Conservation (phyloP, 2,888 invertebrate genomes). For the Coenonympha glycerion region DNA sequence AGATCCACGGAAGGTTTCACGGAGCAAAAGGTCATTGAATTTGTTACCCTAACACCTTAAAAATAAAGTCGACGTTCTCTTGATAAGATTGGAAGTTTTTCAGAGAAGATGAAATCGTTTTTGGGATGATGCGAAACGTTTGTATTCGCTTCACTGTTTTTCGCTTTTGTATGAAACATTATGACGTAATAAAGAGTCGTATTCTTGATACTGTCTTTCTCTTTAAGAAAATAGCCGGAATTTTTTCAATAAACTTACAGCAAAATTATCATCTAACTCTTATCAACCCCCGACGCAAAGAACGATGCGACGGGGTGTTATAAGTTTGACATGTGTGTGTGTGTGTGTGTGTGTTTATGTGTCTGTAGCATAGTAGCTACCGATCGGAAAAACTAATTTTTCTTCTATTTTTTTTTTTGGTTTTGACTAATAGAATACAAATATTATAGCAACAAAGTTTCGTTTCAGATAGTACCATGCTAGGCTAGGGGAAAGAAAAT, state of each 20-base stretch:
- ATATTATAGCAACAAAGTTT: too few species aligned
- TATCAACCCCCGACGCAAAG: too few species aligned
- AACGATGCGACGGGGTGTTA: too few species aligned
- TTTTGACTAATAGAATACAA: too few species aligned
- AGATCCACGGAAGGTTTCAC: conserved; percentile 7
- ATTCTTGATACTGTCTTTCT: background rate
- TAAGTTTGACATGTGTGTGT: too few species aligned
- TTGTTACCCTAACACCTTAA: background rate
- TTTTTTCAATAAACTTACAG: background rate
- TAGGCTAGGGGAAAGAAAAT: too few species aligned
- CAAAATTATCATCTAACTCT: too few species aligned
- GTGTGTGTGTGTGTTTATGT: too few species aligned
- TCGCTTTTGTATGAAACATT: conserved; percentile 14
- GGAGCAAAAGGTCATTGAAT: background rate
- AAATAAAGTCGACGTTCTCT: background rate
- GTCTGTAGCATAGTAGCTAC: too few species aligned
- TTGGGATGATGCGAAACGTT: conserved; percentile 9
- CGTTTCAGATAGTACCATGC: too few species aligned
- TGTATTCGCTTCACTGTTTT: conserved; percentile 17
- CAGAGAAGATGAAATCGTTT: conserved; percentile 13
- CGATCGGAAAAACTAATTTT: too few species aligned
- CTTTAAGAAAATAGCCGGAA: background rate
- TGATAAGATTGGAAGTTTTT: conserved; percentile 8
- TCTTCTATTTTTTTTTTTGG: too few species aligned
- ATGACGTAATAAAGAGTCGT: conserved; percentile 1